Conservation (phyloP, 2,113 vertebrate species). For the Odocoileus virginianus region DNA sequence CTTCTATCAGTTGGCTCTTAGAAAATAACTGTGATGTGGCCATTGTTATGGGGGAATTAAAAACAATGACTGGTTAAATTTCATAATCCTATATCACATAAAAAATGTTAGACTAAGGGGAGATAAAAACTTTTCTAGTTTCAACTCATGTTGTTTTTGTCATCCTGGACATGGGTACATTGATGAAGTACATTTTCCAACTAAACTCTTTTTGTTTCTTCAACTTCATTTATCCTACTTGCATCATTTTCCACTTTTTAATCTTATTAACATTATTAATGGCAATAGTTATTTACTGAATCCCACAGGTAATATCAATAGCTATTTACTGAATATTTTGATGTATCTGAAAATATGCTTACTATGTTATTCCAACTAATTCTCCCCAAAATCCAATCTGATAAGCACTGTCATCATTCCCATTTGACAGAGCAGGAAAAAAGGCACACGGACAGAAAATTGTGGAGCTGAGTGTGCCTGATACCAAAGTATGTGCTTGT, state of each 20-base stretch:
- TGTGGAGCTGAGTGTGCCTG: not conserved
- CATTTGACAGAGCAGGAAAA: not conserved
- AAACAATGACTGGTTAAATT: not conserved
- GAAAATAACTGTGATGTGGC: not conserved
- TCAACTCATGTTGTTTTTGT: not conserved
- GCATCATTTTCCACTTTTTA: not conserved
- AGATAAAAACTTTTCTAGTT: not conserved
- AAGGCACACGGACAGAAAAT: not conserved
- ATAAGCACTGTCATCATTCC: not conserved
- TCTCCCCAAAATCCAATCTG: not conserved
- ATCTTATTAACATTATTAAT: not conserved
- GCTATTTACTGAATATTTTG: not conserved
- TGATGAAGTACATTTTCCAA: not conserved
- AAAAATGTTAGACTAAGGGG: not conserved
- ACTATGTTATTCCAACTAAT: not conserved
- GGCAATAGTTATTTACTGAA: not conserved
- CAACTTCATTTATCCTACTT: not conserved
- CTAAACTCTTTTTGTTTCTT: not conserved
- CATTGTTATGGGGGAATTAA: not conserved
- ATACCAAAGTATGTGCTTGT: not conserved
- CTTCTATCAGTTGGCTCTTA: not conserved
- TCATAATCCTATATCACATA: not conserved
- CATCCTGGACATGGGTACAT: not conserved
- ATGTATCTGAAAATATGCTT: not conserved
- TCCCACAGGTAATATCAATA: not conserved